These are phyloP conservation scores for Phasia obesa DNA, from an alignment of 2,888 invertebrate species.

Conservation along the genomic window DNA sequence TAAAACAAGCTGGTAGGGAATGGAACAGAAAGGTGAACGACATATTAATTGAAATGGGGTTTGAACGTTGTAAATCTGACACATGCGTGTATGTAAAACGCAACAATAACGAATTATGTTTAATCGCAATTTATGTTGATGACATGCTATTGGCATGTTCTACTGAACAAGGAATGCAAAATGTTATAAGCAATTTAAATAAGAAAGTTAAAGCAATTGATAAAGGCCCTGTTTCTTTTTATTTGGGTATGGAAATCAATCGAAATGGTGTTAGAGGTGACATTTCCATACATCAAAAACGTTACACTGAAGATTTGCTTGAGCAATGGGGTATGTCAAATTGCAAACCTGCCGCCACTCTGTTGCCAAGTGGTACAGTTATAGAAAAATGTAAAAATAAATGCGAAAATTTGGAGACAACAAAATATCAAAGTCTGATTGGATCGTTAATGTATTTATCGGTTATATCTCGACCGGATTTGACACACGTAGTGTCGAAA, in stretches of 20 bases:
- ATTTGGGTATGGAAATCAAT: background rate
- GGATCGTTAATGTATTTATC: constrained; percentile 1
- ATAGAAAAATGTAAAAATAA: constrained; percentile 48
- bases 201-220: background rate
- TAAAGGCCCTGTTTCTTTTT: background rate
- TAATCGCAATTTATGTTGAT: constrained; percentile 42
- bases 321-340: constrained; percentile 55
- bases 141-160: constrained; percentile 33
- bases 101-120: background rate
- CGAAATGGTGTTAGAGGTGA: background rate
- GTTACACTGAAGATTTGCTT: constrained; percentile 36
- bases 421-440: background rate
- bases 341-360: constrained; percentile 57
- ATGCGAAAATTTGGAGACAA: constrained; percentile 27
- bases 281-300: background rate
- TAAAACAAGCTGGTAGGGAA: constrained; percentile 11
- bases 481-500: constrained; percentile 29
- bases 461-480: constrained; percentile 20
- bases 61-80: constrained; percentile 4
- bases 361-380: constrained; percentile 51
- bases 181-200: constrained; percentile 8
- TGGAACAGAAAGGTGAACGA: constrained; percentile 10
- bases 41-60: constrained; percentile 4
- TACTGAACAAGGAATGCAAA: background rate
- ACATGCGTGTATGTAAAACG: constrained; percentile 31